A percentile compares a stretch with the other conserved stretches of the same genome.
Conservation (phyloP, 2,888 invertebrate genomes). For the Boloria euphrosyne region DNA sequence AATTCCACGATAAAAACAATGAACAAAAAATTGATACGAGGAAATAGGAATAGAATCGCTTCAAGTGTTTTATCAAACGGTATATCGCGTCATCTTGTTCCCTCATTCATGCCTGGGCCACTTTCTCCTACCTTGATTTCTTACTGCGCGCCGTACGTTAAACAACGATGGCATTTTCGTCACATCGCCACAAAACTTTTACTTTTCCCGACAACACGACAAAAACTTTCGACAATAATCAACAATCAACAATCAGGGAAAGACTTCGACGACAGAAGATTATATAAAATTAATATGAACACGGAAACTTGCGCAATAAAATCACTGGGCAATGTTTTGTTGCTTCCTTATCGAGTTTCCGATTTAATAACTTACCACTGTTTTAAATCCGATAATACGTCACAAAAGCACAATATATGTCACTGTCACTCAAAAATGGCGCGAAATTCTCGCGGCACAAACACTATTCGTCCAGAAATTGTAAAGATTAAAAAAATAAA, state of each 20-base stretch:
- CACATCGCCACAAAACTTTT: conserved; percentile 66
- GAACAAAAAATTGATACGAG: background rate
- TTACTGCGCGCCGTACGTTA: conserved; percentile 61
- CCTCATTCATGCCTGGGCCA: conserved; percentile 62
- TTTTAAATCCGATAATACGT: conserved; percentile 49
- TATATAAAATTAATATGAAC: conserved; percentile 50
- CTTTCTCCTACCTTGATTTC: conserved; percentile 80
- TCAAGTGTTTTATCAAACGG: conserved; percentile 17
- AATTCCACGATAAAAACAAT: background rate
- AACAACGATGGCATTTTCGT: conserved; percentile 66
- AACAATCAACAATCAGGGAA: conserved; percentile 39
- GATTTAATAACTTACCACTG: conserved; percentile 41
- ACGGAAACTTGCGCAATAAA: conserved; percentile 52
- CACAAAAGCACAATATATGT: conserved; percentile 58
- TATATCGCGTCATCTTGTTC: conserved; percentile 40
- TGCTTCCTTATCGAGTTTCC: conserved; percentile 35
- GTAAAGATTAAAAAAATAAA: conserved; percentile 29
- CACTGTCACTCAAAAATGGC: conserved; percentile 59
- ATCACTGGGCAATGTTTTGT: conserved; percentile 26
- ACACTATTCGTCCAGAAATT: conserved; percentile 42
- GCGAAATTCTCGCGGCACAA: conserved; percentile 53
- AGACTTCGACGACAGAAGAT: conserved; percentile 27
- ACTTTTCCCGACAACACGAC: conserved; percentile 58
- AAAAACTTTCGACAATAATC: conserved; percentile 45
- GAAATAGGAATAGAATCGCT: background rate